Evolutionary conservation across 2,113 vertebrate species (phyloP).

Genomic region (Solenodon paradoxus): DNA sequence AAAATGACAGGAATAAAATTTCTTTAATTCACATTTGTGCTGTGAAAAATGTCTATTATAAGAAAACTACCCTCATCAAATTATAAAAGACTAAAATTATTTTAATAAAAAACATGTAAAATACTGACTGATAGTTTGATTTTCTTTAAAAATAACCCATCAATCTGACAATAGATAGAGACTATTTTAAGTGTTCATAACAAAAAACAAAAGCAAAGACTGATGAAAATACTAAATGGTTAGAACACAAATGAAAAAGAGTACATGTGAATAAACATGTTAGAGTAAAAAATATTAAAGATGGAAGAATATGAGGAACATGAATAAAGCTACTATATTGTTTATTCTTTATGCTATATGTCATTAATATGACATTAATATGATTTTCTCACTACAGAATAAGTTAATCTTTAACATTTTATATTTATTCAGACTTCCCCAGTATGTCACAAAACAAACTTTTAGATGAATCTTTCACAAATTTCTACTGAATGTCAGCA

Average conservation of each 20-base stretch:
- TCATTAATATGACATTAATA: not conserved
- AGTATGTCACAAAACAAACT: slow-evolving; percentile 8
- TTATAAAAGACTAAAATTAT: slow-evolving; percentile 29
- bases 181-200: slow-evolving; percentile 67
- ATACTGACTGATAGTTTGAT: not conserved
- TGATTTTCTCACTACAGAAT: not conserved
- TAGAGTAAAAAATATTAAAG: slow-evolving; percentile 78
- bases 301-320: slow-evolving; percentile 73
- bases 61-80: slow-evolving; percentile 43
- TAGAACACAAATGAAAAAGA: slow-evolving; percentile 74
- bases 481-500: not conserved
- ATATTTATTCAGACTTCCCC: slow-evolving; percentile 36
- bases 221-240: slow-evolving; percentile 61
- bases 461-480: not conserved
- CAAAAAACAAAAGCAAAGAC: slow-evolving; percentile 61
- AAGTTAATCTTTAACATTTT: slow-evolving; percentile 3
- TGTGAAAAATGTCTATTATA: slow-evolving; percentile 28
- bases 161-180: slow-evolving; percentile 44
- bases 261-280: slow-evolving; percentile 79
- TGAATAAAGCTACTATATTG: slow-evolving; percentile 51
- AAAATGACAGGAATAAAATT: slow-evolving; percentile 20
- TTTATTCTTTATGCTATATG: not conserved
- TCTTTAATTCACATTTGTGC: slow-evolving; percentile 11
- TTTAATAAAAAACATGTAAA: slow-evolving; percentile 19
- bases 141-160: slow-evolving; percentile 38